phyloP scores from a whole-genome alignment of 1,140 invertebrate genomes.

The Chironomus tepperi region DNA sequence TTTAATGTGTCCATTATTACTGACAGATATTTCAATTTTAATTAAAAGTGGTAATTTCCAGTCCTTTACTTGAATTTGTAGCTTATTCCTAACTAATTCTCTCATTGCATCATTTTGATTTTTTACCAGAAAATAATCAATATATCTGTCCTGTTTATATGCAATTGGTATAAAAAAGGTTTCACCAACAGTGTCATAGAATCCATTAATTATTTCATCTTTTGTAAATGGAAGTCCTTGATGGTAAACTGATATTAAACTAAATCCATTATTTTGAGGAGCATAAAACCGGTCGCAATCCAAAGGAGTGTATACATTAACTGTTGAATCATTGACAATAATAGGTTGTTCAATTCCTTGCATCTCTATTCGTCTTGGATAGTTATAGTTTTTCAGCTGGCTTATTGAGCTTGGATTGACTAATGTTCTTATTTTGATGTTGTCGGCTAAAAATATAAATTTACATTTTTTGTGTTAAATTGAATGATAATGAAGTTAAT shows the following conservation, averaged over 20 bases:
- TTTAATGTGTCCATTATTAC: not conserved
- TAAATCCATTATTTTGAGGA: not conserved
- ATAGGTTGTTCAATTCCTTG: not conserved
- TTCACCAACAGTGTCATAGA: not conserved
- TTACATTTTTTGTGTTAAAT: too few relatives aligned
- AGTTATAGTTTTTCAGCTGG: not conserved
- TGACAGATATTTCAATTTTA: not conserved
- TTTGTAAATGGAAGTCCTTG: not conserved
- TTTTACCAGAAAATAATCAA: not conserved
- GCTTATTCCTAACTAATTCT: not conserved
- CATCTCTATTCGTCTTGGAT: not conserved
- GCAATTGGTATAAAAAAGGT: not conserved
- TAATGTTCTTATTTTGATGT: not conserved
- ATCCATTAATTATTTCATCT: not conserved
- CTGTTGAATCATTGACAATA: not conserved
- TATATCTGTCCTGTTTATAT: not conserved
- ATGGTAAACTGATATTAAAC: not conserved
- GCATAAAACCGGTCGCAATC: not conserved
- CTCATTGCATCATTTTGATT: not conserved
- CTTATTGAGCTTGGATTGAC: not conserved
- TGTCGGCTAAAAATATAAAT: not conserved
- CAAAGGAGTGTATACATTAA: not conserved
- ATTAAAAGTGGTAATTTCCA: not conserved
- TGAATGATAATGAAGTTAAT: too few relatives aligned
- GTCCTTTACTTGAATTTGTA: not conserved